Conservation (phyloP, 2,797 vertebrate genomes). For the Iguana delicatissima region DNA sequence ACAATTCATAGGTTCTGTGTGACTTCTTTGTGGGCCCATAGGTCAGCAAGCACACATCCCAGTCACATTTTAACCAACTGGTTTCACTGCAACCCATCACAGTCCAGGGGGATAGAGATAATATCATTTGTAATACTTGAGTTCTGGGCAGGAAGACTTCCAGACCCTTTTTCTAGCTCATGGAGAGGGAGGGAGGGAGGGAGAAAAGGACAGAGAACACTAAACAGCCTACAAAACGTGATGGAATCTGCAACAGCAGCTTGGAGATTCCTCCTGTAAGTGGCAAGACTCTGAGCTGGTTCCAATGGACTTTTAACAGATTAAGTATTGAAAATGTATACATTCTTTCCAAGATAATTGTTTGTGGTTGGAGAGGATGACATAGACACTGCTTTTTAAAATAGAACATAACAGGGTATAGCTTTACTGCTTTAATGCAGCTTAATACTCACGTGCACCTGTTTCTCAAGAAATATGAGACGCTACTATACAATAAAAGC, state of each 20-base stretch:
- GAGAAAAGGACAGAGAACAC: background rate
- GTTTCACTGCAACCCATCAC: background rate
- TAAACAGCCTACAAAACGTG: background rate
- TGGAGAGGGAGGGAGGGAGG: background rate
- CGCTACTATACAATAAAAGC: background rate
- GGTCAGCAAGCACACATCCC: too few species aligned
- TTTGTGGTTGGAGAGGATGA: slow-evolving; percentile 14
- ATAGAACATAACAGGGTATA: background rate
- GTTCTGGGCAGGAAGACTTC: background rate
- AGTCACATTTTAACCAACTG: background rate
- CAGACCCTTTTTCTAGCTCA: background rate
- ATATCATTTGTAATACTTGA: background rate
- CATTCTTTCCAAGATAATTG: slow-evolving; percentile 9
- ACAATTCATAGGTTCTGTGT: too few species aligned
- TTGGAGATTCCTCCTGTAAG: background rate
- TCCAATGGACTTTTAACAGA: background rate
- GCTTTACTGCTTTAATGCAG: slow-evolving; percentile 7
- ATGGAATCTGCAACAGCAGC: background rate
- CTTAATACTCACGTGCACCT: slow-evolving; percentile 20
- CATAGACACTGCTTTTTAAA: background rate
- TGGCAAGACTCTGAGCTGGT: background rate
- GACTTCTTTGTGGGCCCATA: too few species aligned
- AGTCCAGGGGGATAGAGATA: background rate
- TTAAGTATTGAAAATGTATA: background rate
- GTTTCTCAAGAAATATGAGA: slow-evolving; percentile 24